These are phyloP conservation scores for Agrotis segetum DNA, from an alignment of 2,888 invertebrate genomes.

Conservation along the genomic window DNA sequence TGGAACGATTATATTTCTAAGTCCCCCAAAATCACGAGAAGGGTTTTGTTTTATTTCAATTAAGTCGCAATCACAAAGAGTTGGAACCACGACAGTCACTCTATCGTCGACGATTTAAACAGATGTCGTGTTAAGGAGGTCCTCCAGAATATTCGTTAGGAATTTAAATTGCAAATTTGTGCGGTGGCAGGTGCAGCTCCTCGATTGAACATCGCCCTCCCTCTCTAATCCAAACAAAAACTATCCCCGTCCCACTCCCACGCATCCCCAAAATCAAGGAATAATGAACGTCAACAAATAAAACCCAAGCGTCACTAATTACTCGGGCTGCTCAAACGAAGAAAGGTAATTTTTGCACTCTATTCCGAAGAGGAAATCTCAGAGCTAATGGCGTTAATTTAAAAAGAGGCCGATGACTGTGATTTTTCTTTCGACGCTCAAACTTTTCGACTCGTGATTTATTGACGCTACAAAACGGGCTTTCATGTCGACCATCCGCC, in stretches of 20 bases:
- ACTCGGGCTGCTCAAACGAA: conserved; percentile 86
- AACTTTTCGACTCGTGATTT: conserved; percentile 86
- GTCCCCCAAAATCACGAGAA: conserved; percentile 76
- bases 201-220: conserved; percentile 80
- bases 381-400: conserved; percentile 91
- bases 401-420: conserved; percentile 89
- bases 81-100: conserved; percentile 86
- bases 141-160: conserved; percentile 88
- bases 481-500: conserved; percentile 64
- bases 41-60: conserved; percentile 90
- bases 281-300: conserved; percentile 91
- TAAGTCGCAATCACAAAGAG: conserved; percentile 88
- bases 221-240: conserved; percentile 77
- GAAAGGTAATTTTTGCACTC: conserved; percentile 90
- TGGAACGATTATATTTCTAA: conserved; percentile 67
- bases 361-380: conserved; percentile 88
- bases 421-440: conserved; percentile 84
- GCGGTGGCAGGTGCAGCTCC: conserved; percentile 89
- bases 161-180: conserved; percentile 91
- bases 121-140: conserved; percentile 92
- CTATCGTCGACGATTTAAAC: conserved; percentile 90
- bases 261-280: conserved; percentile 85
- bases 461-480: conserved; percentile 77
- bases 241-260: conserved; percentile 73
- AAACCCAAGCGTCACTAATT: conserved; percentile 91